phyloP scores from a whole-genome alignment of 2,888 invertebrate genomes.

The Amiota minor region DNA sequence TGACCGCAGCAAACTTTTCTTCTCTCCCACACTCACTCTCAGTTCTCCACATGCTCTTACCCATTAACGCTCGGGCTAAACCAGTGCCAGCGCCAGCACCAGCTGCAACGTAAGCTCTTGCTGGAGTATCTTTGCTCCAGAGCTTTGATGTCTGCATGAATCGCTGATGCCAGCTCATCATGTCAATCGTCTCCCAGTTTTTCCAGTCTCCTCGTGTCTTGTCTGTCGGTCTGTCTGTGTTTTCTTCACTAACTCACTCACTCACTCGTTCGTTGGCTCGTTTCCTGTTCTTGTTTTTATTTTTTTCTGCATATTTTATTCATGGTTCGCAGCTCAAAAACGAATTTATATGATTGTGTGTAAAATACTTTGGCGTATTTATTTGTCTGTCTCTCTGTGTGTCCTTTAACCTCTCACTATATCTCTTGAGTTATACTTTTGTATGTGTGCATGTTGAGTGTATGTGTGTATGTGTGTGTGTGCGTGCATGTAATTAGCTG shows the following conservation, averaged over 20 bases:
- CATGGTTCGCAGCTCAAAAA: conserved; percentile 44
- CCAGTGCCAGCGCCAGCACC: too few species aligned
- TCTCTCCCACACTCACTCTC: too few species aligned
- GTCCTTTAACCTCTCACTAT: neutral
- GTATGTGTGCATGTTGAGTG: neutral
- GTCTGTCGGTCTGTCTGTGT: neutral
- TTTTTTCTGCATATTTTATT: conserved; percentile 46
- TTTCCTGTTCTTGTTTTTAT: conserved; percentile 29
- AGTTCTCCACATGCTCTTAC: too few species aligned
- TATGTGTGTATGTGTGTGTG: neutral
- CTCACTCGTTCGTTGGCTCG: neutral
- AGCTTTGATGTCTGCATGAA: neutral
- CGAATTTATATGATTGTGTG: conserved; percentile 64
- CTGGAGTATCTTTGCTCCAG: too few species aligned
- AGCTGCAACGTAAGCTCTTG: too few species aligned
- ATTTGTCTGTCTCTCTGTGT: conserved; percentile 13
- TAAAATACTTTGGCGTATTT: conserved; percentile 55
- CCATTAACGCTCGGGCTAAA: too few species aligned
- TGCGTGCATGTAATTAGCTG: conserved; percentile 47
- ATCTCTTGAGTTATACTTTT: neutral
- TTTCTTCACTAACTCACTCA: neutral
- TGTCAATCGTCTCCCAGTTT: neutral
- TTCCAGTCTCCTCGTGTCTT: neutral
- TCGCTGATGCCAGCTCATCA: neutral
- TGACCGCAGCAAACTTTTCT: too few species aligned